Evolutionary conservation across 2,113 vertebrate genomes (phyloP), one percentile per base, ranked within the genome.

Genomic region (Oreotragus oreotragus): DNA sequence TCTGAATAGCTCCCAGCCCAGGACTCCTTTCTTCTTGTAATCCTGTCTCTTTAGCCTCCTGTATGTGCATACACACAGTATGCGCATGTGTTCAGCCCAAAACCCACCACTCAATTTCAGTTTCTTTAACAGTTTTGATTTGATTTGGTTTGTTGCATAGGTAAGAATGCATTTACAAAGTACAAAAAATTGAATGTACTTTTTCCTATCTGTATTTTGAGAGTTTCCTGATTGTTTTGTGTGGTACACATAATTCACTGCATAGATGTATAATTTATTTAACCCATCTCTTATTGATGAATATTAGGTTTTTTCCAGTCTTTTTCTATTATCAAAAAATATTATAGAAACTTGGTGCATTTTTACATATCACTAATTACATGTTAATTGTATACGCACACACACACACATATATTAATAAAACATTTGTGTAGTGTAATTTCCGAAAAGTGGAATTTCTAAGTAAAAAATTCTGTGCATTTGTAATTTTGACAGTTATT

Each of bases 401-500:
- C 66, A 73, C 33, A 70, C 9, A 64, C 5, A n/a, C 39, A 64
- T 60, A 14, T 66, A 5, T 30, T 76, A 76, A 11, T 79, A 49
- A 49, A 58, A 12, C 53, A 47, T 70, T 2, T 60, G 0, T 60
- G 1, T 96, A 84, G 2, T 0, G 73, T 83, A 81, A 88, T 58
- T 93, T 93, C 43, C 23, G 7, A 28, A 8, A 93, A 94, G 33
- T 57, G 5, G 27, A 77, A 93, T 57, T 62, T 7, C 13, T 77
- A 77, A 25, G 28, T 93, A 13, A 58, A 66, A 89, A 84, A 45
- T 28, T 39, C 8, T 47, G 17, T 49, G 33, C 15, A 53, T 79
- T 91, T 87, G 36, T 89, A 58, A 66, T 84, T 91, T 83, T 89
- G 10, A 49, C 33, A 70, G 39, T 30, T 93, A 57, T 45, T 81